Evolutionary conservation across 2,797 vertebrate species (phyloP).

Genomic region (Epinephelus coioides): DNA sequence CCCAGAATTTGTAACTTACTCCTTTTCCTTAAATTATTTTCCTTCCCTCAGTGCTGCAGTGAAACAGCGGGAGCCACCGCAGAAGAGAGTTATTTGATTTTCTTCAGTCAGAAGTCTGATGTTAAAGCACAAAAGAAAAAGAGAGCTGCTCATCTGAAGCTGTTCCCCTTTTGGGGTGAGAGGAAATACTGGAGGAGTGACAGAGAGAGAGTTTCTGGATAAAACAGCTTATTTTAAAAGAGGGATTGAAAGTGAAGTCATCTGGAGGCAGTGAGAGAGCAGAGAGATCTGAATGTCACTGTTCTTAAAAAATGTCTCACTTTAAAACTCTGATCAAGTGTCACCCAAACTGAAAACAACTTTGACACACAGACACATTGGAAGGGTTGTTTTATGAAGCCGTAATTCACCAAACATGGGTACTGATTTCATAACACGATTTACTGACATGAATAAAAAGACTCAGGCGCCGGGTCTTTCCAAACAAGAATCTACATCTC

Average conservation of each 20-base stretch:
- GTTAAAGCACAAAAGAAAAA: constrained; percentile 26
- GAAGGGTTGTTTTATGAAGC: not conserved
- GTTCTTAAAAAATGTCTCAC: not conserved
- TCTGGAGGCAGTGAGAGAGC: not conserved
- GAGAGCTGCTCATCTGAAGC: constrained; percentile 19
- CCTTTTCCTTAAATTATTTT: constrained; percentile 11
- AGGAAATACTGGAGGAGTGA: constrained; percentile 6
- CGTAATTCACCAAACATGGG: too few relatives aligned
- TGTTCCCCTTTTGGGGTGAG: constrained; percentile 1
- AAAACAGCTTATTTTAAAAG: constrained; percentile 5
- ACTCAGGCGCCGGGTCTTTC: too few relatives aligned
- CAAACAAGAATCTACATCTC: too few relatives aligned
- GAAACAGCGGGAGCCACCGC: constrained; percentile 7
- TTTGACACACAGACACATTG: not conserved
- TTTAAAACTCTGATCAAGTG: not conserved
- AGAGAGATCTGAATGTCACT: not conserved
- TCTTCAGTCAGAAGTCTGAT: constrained; percentile 22
- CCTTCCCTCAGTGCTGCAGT: constrained; percentile 3
- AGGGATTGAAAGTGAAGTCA: constrained; percentile 12
- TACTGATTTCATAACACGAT: too few relatives aligned
- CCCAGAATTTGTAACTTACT: constrained; percentile 11
- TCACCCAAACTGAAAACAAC: not conserved
- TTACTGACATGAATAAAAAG: too few relatives aligned
- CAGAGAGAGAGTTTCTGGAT: constrained; percentile 8
- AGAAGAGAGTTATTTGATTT: constrained; percentile 30